Conservation (phyloP, 2,113 vertebrate genomes). For the Vicugna pacos region DNA sequence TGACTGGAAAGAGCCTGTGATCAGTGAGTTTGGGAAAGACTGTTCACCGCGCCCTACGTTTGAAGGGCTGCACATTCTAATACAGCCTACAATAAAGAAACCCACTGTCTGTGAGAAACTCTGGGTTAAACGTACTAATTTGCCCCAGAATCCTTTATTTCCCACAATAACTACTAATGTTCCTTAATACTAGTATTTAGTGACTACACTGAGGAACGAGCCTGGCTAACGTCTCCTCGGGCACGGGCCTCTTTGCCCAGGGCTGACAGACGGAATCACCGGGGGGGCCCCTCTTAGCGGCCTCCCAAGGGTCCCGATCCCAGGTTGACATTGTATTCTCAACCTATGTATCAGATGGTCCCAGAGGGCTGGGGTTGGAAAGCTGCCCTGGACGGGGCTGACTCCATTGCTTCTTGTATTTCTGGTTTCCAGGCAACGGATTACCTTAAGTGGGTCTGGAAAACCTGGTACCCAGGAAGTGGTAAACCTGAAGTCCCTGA, state of each 20-base stretch:
- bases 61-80: background rate
- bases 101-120: background rate
- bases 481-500: background rate
- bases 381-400: background rate
- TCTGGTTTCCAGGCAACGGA: background rate
- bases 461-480: background rate
- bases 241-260: background rate
- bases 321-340: background rate
- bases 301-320: background rate
- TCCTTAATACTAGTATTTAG: background rate
- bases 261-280: background rate
- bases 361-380: background rate
- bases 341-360: background rate
- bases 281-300: background rate
- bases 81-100: background rate
- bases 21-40: background rate
- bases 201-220: background rate
- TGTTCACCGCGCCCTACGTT: background rate
- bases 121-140: slow-evolving; percentile 1
- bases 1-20: background rate
- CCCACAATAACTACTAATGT: background rate
- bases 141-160: slow-evolving; percentile 12
- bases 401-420: background rate
- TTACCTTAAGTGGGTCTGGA: background rate
- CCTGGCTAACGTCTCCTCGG: background rate